Evolutionary conservation across 2,113 vertebrate species (phyloP).

Genomic region (Hypocryptadius cinnamomeus): DNA sequence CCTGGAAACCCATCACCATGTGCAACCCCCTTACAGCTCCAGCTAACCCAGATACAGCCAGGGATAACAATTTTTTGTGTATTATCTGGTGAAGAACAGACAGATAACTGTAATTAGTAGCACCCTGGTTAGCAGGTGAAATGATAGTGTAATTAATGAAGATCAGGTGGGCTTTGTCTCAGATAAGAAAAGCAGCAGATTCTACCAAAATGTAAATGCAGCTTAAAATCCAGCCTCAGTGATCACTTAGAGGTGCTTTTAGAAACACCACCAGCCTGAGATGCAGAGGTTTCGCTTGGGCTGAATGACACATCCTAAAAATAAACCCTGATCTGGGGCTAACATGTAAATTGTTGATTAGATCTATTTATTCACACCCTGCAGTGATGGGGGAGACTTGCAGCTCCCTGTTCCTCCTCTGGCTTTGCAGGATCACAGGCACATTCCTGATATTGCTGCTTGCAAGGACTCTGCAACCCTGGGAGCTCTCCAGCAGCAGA

Average conservation of each 20-base stretch:
- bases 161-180: not conserved
- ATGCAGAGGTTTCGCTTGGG: not conserved
- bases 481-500: slow-evolving; percentile 25
- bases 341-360: slow-evolving; percentile 14
- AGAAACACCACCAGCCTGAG: not conserved
- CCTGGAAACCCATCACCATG: not conserved
- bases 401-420: not conserved
- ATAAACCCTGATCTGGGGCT: slow-evolving; percentile 9
- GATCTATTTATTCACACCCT: slow-evolving; percentile 23
- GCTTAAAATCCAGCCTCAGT: not conserved
- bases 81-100: not conserved
- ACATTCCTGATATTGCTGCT: not conserved
- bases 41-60: not conserved
- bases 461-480: slow-evolving; percentile 37
- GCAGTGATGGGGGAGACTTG: not conserved
- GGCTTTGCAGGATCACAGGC: not conserved
- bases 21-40: not conserved
- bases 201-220: not conserved
- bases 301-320: not conserved
- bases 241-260: not conserved
- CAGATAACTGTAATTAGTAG: slow-evolving; percentile 1
- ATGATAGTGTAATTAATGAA: not conserved
- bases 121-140: not conserved
- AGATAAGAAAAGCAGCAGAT: not conserved
- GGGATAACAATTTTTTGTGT: not conserved